Evolutionary conservation across 2,113 vertebrate genomes (phyloP), one percentile per base, ranked within the genome.

Genomic region (Rhea americana): DNA sequence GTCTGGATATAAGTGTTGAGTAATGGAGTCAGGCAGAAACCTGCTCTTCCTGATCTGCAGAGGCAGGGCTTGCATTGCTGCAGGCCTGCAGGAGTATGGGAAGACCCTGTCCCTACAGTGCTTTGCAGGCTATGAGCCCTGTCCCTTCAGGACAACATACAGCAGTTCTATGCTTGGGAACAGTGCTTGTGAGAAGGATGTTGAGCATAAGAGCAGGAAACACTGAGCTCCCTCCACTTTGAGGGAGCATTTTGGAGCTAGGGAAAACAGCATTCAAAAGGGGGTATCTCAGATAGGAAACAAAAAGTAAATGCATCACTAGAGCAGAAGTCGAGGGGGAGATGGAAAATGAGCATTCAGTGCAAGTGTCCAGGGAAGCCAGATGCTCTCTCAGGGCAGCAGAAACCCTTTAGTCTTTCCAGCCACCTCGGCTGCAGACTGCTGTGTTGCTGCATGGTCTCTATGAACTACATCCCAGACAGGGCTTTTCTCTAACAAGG

Each of bases 81-180:
- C 43, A 48, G 39, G 7, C 24, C 67, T 55, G 21, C 72, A 56
- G 50, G 18, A 20, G 35, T 9, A 26, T 9, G 5, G 37, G 63
- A 55, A 6, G 59, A 5, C 39, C 50, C 10, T 0, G 2, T 17
- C 19, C 37, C 59, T 0, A 0, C 37, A 9, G 0, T 4, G 53
- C 53, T n/a, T 21, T 28, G 18, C 53, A 47, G 21, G 30, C 43
- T 6, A 15, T 21, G 19, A 48, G 58, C 5, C 28, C 66, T 74
- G 72, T 51, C 50, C 55, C 55, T 83, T 76, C 0, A 0, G 43
- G 5, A 16, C 17, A 68, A 21, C 12, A 30, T 14, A 30, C 45
- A 45, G 26, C 39, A 20, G 41, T 43, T 41, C 39, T 67, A 41
- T 43, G 43, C 41, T 48, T 17, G 16, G 32, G 45, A 25, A 35